Evolutionary conservation across 2,113 vertebrate genomes (phyloP), one percentile per base, ranked within the genome.

Genomic region (Polypterus senegalus): DNA sequence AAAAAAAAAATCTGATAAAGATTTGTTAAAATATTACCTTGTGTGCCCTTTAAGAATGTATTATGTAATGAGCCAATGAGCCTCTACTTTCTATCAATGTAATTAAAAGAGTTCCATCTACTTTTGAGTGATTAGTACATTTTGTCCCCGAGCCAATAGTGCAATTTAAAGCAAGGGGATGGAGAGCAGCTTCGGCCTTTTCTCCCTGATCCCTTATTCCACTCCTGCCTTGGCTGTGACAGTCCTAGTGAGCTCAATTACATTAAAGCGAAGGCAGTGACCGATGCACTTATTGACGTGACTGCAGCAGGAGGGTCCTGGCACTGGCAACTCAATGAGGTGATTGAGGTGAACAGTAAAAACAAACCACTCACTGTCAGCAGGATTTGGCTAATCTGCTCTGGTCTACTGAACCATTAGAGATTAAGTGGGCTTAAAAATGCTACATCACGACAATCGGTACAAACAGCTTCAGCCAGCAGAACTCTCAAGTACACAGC

Each of bases 261-360:
- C 48, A 9, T 58, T 54, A 54, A 27, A 5, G 49, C 49, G 27
- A 61, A 60, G 68, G 55, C 65, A 70, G 46, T 65, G 59, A 45
- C 49, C 54, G 54, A 61, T 53, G 48, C 55, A 45, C 6, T 43
- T 76, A 52, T 64, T 66, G 73, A 76, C 62, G 56, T 71, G 57
- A 64, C 61, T 66, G 61, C 65, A 64, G 48, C 52, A 60, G 58
- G 49, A 3, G 49, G 6, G 1, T 2, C 8, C 58, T 60, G 7
- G 45, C 59, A 47, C 48, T 54, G 66, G 48, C 10, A 67, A 63
- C 54, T 63, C 65, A 58, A 67, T 49, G 62, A 49, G 66, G 48
- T 44, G 10, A 67, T 61, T 43, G 59, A 61, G 60, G 63, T 46
- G 47, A 58, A 48, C 46, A 58, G 48, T 27, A 27, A 63, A 68